Evolutionary conservation across 1,140 invertebrate species (phyloP), one percentile per base, ranked within the genome.

Genomic region (Drosophila bipectinata): DNA sequence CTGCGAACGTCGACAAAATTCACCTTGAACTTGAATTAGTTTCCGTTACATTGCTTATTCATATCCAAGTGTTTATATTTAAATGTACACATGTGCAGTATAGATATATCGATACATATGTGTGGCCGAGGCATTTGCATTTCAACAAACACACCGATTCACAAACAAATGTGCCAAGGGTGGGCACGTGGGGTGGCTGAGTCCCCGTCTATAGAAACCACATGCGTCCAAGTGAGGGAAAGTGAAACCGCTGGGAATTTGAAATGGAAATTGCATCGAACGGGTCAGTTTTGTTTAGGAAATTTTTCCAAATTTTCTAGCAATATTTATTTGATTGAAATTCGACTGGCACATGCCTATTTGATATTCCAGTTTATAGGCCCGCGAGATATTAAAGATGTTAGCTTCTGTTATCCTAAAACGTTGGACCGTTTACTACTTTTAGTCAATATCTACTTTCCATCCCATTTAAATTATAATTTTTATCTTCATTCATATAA

Each of bases 1-100:
- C 24, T 32, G 30, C 32, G 24, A 18, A 10, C 14, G 51, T 18
- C 41, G 56, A 21, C 48, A 15, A 26, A 53, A 57, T 54, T 83
- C 51, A 83, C 83, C 83, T 87, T 88, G 83, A 87, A 87, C 83
- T 88, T 87, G 84, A 73, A 88, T 88, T 87, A 63, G 64, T 68
- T 82, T 71, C 54, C 76, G 78, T 59, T 69, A 63, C 77, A 81
- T 77, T 68, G 82, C 55, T 59, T 73, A 54, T 72, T 55, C 63
- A 66, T 82, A 80, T 87, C 59, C 58, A 73, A 69, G 63, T 68
- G 73, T 78, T 51, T 79, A 82, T 66, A 82, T 82, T 41, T 48
- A 56, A 41, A 39, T 41, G 58, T 48, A 21, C 21, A 15, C 14
- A 32, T 14, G 8, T 47, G 18, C 21, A 21, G 21, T 51, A 47